Base-by-base conservation (phyloP, 2,113 vertebrate species). In the Addax nasomaculatus region DNA sequence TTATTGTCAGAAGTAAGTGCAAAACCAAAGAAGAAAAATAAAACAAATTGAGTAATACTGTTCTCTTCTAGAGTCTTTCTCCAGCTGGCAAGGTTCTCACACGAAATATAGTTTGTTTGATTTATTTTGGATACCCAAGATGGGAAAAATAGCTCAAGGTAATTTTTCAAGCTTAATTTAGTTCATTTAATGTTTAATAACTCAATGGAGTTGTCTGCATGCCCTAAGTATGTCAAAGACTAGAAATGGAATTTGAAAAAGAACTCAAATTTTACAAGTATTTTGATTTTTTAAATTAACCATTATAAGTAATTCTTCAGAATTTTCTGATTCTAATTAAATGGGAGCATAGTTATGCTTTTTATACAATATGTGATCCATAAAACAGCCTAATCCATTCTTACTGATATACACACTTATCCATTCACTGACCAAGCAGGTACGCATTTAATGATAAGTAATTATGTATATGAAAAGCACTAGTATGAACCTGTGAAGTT, bases 141-240 rank as follows among this genome's bases (percentile, higher is more conserved):
- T 97, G 93, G 91, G 95, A 97, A 98, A 93, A 98, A 99, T 98
- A 98, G 96, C 96, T 98, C 95, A 97, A 98, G 97, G 97, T 98
- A 98, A 98, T 98, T 99, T 98, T 99, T 98, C 98, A 98, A 98
- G 97, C 95, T 98, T 92, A 96, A 98, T 98, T 98, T 98, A 98
- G 95, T 98, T 99, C 96, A 97, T 98, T 99, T 98, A 99, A 98
- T 98, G 98, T 99, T 99, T 98, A 98, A 98, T 98, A 98, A 98
- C 89, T 98, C 98, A 98, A 98, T 98, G 95, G 98, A 98, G 90
- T 94, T 97, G 92, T 97, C 96, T 98, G 91, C 91, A 95, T 97
- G 96, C 96, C 30, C 51, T 84, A 89, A 85, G n/a, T 88, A 36
- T 90, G 30, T 96, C 53, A 95, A 96, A 93, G 51, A 76, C 95